These are phyloP conservation scores for Danio kyathit DNA, from an alignment of 2,797 vertebrate species.

Conservation along the genomic window DNA sequence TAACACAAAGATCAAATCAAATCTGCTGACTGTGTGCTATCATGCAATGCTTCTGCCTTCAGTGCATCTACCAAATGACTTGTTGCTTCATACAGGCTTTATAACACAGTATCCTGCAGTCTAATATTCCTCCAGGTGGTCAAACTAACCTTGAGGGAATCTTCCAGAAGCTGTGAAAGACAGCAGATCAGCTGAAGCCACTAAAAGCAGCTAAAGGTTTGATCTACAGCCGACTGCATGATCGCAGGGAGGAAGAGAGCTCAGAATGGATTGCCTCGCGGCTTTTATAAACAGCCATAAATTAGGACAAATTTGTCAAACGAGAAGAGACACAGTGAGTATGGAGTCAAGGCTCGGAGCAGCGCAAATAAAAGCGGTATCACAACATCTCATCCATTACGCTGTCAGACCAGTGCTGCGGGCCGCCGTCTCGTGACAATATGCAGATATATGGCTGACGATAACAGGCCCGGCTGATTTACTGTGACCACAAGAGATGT, in stretches of 20 bases:
- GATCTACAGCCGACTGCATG: conserved; percentile 54
- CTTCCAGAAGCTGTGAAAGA: background rate
- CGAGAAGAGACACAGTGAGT: conserved; percentile 53
- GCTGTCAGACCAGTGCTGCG: conserved; percentile 37
- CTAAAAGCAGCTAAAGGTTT: conserved; percentile 50
- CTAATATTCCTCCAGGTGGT: conserved; percentile 6
- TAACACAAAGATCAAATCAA: background rate
- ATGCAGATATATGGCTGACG: conserved; percentile 51
- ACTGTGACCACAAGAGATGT: conserved; percentile 23
- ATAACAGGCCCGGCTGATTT: conserved; percentile 38
- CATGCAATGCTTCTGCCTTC: background rate
- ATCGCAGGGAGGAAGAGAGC: conserved; percentile 34
- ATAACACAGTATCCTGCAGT: too few relatives aligned
- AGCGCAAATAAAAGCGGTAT: conserved; percentile 60
- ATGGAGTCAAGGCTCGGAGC: conserved; percentile 47
- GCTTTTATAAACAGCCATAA: conserved; percentile 63
- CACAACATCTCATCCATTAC: conserved; percentile 60
- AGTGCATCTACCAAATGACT: background rate
- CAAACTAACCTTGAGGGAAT: conserved; percentile 14
- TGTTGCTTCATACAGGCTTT: background rate
- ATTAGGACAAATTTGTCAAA: conserved; percentile 67
- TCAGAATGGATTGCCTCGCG: conserved; percentile 56
- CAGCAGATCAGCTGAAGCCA: conserved; percentile 10
- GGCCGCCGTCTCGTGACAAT: conserved; percentile 30
- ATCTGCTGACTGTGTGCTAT: background rate